Conservation (phyloP, 2,113 vertebrate genomes). For the Rhegmatorhina hoffmannsi region DNA sequence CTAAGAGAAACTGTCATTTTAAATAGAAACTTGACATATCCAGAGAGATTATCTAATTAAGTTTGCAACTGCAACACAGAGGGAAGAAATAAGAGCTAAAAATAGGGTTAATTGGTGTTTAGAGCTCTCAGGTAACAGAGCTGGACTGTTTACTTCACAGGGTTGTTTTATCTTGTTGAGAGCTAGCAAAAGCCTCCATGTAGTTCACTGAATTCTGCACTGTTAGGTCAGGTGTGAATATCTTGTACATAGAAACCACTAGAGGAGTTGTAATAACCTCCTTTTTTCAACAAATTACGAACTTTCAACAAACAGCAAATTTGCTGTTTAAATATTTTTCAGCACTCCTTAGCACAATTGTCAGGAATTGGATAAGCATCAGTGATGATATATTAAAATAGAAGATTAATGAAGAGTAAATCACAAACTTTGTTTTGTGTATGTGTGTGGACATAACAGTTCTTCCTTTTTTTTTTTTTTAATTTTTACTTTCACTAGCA, state of each 20-base stretch:
- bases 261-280: neutral
- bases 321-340: neutral
- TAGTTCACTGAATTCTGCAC: neutral
- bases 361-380: neutral
- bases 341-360: neutral
- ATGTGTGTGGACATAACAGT: neutral
- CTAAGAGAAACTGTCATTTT: constrained; percentile 21
- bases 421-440: neutral
- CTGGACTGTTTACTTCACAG: neutral
- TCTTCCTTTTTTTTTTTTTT: no score
- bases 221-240: neutral
- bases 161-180: neutral
- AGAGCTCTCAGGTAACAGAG: neutral
- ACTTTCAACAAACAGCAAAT: neutral
- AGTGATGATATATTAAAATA: neutral
- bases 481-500: neutral
- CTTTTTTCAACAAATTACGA: neutral
- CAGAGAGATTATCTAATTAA: constrained; percentile 30
- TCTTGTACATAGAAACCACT: neutral
- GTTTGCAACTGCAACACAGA: neutral
- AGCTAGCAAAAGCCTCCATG: neutral
- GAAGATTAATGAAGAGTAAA: neutral
- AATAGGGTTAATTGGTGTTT: neutral
- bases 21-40: constrained; percentile 3
- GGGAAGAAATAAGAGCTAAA: neutral